phyloP scores from a whole-genome alignment of 2,797 vertebrate species.

The Aeoliscus strigatus region DNA sequence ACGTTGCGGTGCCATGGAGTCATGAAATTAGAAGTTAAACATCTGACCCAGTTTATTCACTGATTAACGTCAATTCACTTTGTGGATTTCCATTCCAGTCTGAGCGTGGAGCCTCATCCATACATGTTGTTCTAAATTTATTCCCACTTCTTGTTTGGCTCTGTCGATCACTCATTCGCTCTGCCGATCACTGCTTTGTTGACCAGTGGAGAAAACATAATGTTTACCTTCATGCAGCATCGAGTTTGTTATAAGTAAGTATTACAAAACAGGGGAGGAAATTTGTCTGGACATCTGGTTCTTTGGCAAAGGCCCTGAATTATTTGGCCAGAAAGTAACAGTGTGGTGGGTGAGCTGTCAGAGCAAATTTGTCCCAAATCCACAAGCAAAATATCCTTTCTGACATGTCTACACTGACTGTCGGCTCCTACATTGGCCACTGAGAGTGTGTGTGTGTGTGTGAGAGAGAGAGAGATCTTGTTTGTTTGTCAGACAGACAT shows the following conservation, averaged over 20 bases:
- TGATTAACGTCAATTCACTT: not conserved
- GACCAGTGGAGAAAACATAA: constrained; percentile 56
- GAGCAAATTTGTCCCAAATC: constrained; percentile 51
- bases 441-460: constrained; percentile 41
- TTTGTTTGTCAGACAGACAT: too few relatives aligned
- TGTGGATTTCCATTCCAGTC: not conserved
- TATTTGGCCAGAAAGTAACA: constrained; percentile 46
- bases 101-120: not conserved
- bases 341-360: constrained; percentile 37
- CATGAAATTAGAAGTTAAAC: not conserved
- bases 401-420: constrained; percentile 43
- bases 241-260: constrained; percentile 50
- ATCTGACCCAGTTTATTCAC: not conserved
- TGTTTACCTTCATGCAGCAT: constrained; percentile 52
- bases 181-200: constrained; percentile 34
- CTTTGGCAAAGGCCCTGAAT: constrained; percentile 50
- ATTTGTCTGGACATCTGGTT: constrained; percentile 43
- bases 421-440: constrained; percentile 25
- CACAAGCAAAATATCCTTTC: constrained; percentile 41
- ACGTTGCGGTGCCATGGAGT: not conserved
- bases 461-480: constrained; percentile 22
- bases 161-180: too few relatives aligned
- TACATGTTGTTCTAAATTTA: constrained; percentile 9
- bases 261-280: constrained; percentile 54
- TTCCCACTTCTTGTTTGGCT: constrained; percentile 7